phyloP scores from a whole-genome alignment of 2,888 invertebrate species.

The Achlya flavicornis region DNA sequence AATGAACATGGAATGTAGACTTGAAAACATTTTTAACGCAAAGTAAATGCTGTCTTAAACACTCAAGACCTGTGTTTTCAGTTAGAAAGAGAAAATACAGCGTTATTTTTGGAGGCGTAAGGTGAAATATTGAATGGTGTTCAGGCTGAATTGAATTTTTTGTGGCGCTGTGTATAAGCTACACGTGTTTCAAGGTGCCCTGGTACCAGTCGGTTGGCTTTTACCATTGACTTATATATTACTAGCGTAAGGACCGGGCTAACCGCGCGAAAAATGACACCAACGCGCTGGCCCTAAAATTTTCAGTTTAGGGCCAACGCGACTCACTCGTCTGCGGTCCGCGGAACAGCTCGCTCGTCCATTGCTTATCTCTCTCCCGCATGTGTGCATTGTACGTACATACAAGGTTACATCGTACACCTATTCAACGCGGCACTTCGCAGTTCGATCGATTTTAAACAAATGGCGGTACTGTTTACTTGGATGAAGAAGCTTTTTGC shows the following conservation, averaged over 20 bases:
- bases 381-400: too few relatives aligned
- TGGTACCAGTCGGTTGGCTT: not conserved
- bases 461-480: too few relatives aligned
- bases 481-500: too few relatives aligned
- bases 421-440: too few relatives aligned
- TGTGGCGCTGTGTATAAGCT: not conserved
- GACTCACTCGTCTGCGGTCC: too few relatives aligned
- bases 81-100: not conserved
- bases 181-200: not conserved
- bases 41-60: constrained; percentile 3
- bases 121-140: not conserved
- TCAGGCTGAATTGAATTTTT: not conserved
- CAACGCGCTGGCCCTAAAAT: too few relatives aligned
- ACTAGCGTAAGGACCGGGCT: not conserved
- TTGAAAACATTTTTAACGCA: not conserved
- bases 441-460: too few relatives aligned
- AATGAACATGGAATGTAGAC: constrained; percentile 1
- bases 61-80: not conserved
- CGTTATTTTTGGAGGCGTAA: not conserved
- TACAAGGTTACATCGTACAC: too few relatives aligned
- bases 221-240: not conserved
- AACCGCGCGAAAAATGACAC: too few relatives aligned
- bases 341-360: too few relatives aligned
- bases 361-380: too few relatives aligned
- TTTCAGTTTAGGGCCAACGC: too few relatives aligned